A percentile compares a stretch with the other conserved stretches of the same genome.
phyloP scores from a whole-genome alignment of 2,888 invertebrate genomes.

The Plemyria rubiginata region DNA sequence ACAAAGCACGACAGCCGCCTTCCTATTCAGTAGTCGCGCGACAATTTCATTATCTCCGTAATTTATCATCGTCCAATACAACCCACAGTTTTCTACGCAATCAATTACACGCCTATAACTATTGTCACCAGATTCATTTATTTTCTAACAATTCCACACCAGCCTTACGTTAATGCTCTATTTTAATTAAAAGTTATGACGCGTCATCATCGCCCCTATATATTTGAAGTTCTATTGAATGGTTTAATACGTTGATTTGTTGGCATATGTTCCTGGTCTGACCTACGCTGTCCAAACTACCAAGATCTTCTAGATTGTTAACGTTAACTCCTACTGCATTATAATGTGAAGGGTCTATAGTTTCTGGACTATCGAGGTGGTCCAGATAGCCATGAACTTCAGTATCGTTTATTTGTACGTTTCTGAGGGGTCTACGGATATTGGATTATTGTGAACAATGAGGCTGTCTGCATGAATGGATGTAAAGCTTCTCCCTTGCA shows the following conservation, averaged over 20 bases:
- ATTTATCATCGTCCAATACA: conserved; percentile 60
- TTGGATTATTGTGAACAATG: conserved; percentile 60
- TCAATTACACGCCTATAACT: conserved; percentile 74
- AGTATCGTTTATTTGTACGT: conserved; percentile 23
- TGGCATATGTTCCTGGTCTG: conserved; percentile 67
- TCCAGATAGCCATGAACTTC: conserved; percentile 58
- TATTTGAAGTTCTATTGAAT: conserved; percentile 59
- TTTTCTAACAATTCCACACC: conserved; percentile 61
- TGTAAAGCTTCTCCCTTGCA: conserved; percentile 60
- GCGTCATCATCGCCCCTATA: conserved; percentile 67
- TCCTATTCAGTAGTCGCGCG: conserved; percentile 58
- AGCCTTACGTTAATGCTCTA: conserved; percentile 69
- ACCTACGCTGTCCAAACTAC: conserved; percentile 59
- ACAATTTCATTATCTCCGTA: conserved; percentile 63
- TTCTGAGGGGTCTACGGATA: conserved; percentile 33
- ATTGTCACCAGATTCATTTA: conserved; percentile 42
- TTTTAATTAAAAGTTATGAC: conserved; percentile 83
- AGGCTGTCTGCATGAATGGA: conserved; percentile 71
- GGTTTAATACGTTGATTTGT: conserved; percentile 71
- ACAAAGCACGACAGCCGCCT: conserved; percentile 51
- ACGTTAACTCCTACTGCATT: not conserved
- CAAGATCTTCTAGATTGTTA: conserved; percentile 48
- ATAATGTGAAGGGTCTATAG: not conserved
- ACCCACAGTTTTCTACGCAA: conserved; percentile 58
- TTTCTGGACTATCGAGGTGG: conserved; percentile 29